phyloP scores from a whole-genome alignment of 1,140 invertebrate genomes.

The Drosophila fuyamai region DNA sequence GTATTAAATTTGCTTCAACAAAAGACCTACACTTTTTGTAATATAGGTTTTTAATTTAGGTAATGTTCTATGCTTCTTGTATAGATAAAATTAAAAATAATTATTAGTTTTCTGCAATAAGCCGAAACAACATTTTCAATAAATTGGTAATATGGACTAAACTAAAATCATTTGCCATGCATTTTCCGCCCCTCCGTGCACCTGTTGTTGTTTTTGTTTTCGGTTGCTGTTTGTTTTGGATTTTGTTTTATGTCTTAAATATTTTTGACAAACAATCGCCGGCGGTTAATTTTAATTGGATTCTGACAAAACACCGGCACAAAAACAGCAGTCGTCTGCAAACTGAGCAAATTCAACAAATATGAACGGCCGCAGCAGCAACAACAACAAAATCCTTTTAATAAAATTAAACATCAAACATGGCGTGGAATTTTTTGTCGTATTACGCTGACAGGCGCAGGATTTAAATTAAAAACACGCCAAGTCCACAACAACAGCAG shows the following conservation, averaged over 20 bases:
- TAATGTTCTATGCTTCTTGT: too few relatives aligned
- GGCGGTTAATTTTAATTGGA: constrained; percentile 83
- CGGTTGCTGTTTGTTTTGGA: constrained; percentile 21
- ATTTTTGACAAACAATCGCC: constrained; percentile 80
- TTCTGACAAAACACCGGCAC: constrained; percentile 62
- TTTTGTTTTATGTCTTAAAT: constrained; percentile 54
- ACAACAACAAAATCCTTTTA: constrained; percentile 71
- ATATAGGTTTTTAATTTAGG: too few relatives aligned
- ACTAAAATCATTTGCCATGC: constrained; percentile 6
- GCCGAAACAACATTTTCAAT: not conserved
- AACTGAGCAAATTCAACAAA: constrained; percentile 51
- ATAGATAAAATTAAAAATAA: not conserved
- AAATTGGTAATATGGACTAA: not conserved
- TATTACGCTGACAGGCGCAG: constrained; percentile 77
- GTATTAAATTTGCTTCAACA: too few relatives aligned
- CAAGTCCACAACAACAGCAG: constrained; percentile 70
- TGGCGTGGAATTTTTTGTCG: constrained; percentile 78
- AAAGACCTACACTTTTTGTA: too few relatives aligned
- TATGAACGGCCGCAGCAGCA: constrained; percentile 29
- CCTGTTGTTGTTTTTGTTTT: constrained; percentile 25
- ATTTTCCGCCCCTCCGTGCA: constrained; percentile 4
- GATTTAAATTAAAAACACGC: constrained; percentile 83
- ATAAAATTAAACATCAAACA: constrained; percentile 84
- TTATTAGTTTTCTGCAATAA: not conserved
- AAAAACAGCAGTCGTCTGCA: constrained; percentile 27